phyloP scores from a whole-genome alignment of 1,140 invertebrate genomes.

The Ridgeia piscesae region DNA sequence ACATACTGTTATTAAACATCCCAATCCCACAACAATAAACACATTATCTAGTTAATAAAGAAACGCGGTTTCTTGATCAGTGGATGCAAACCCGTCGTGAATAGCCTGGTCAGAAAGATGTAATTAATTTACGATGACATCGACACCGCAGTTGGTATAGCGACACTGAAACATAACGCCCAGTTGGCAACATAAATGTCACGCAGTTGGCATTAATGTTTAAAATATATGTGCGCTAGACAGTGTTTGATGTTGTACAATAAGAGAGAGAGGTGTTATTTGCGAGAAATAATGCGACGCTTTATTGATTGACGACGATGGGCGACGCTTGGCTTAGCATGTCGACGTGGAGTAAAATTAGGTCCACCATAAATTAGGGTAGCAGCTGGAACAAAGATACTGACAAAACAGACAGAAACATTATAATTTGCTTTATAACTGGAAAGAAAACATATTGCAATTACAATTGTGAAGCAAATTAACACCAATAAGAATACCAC shows the following conservation, averaged over 20 bases:
- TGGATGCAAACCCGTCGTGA: too few species aligned
- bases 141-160: too few species aligned
- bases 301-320: not conserved
- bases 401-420: not conserved
- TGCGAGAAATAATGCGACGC: not conserved
- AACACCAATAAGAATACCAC: too few species aligned
- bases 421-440: too few species aligned
- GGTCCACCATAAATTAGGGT: not conserved
- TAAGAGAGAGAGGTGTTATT: not conserved
- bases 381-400: not conserved
- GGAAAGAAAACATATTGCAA: too few species aligned
- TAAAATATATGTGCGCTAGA: not conserved
- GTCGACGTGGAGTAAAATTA: not conserved
- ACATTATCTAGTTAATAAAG: too few species aligned
- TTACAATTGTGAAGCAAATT: too few species aligned
- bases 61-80: too few species aligned
- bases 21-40: too few species aligned
- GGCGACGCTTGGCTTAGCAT: not conserved
- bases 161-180: not conserved
- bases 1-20: not conserved
- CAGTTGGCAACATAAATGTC: not conserved
- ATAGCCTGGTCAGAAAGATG: too few species aligned
- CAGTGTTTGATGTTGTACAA: not conserved
- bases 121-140: too few species aligned
- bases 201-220: not conserved